Evolutionary conservation across 1,140 invertebrate genomes (phyloP), one percentile per base, ranked within the genome.

Genomic region (Drosophila sp.): DNA sequence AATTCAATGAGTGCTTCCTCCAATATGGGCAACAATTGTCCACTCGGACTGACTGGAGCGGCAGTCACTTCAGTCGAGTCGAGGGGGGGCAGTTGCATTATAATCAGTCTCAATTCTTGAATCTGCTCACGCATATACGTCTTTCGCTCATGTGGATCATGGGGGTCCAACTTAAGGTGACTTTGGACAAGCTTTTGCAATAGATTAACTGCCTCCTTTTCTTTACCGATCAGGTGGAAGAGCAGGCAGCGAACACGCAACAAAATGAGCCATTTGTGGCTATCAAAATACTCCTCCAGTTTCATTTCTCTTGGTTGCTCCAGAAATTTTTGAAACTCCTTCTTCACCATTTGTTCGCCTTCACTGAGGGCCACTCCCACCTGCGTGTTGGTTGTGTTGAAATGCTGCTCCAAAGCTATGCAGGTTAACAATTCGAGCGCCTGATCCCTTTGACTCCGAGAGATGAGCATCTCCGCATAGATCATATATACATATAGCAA

Each of bases 1-100:
- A 93, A 95, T 32, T 91, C 74, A 1, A 90, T 66, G 23, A 95
- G 79, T 4, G 92, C 93, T 3, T 64, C 62, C 30, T 76, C 64
- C 8, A 94, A 60, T 0, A 91, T 64, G 1, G 90, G 60, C 27
- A 90, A 70, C n/a, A 93, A 56, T 1, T 83, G 61, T 23, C 73
- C 72, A 72, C 78, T 80, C 1, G n/a, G 23, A 33, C 41, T 6
- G 0, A 1, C 10, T 1, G 79, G 92, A 56, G 72, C 73, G 1
- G 58, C 65, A 7, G 68, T 73, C 5, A 40, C 11, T 23, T 3
- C 65, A 66, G 70, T 55, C 6, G 1, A 25, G 0, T 50, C 1
- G 23, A 0, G 1, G 61, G 47, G 6, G 2, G 61, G 57, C 65
- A 92, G 57, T 69, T 94, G 93, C 17, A 94, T 63, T 40, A 94